These are phyloP conservation scores for Eucera pruinosa DNA, from an alignment of 2,888 invertebrate species.

Conservation along the genomic window DNA sequence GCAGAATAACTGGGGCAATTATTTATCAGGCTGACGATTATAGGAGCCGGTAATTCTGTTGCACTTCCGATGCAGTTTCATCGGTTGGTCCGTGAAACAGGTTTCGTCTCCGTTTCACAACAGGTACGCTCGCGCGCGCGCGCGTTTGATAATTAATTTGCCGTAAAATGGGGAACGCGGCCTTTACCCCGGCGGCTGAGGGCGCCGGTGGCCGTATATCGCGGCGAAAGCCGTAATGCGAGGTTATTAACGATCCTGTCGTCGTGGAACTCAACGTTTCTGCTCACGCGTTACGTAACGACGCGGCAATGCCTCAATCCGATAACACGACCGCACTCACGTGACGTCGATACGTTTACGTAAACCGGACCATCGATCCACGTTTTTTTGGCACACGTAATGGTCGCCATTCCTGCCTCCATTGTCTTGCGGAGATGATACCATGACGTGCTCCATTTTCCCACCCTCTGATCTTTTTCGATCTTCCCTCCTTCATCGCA, in stretches of 20 bases:
- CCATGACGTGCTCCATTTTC: background rate
- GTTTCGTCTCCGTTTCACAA: conserved; percentile 32
- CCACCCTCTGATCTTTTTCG: background rate
- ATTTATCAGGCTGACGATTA: conserved; percentile 22
- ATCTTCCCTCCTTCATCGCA: background rate
- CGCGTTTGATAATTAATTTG: conserved; percentile 61
- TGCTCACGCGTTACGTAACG: conserved; percentile 54
- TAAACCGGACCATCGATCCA: conserved; percentile 38
- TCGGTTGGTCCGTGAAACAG: conserved; percentile 17
- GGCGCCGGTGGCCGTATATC: conserved; percentile 43
- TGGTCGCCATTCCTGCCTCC: background rate
- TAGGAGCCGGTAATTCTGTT: conserved; percentile 31
- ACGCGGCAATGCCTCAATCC: conserved; percentile 39
- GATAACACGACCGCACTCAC: conserved; percentile 32
- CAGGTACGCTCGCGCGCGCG: background rate
- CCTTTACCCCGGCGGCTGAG: conserved; percentile 34
- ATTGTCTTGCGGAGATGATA: background rate
- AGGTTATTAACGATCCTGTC: conserved; percentile 64
- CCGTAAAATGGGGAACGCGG: conserved; percentile 55
- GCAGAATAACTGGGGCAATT: conserved; percentile 10
- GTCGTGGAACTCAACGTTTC: conserved; percentile 36
- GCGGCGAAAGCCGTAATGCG: conserved; percentile 58
- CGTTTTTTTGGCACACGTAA: conserved; percentile 26
- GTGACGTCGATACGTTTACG: conserved; percentile 37
- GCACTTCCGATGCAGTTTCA: conserved; percentile 19